These are phyloP conservation scores for Kobus ellipsiprymnus DNA, from an alignment of 2,113 vertebrate genomes.

Conservation along the genomic window DNA sequence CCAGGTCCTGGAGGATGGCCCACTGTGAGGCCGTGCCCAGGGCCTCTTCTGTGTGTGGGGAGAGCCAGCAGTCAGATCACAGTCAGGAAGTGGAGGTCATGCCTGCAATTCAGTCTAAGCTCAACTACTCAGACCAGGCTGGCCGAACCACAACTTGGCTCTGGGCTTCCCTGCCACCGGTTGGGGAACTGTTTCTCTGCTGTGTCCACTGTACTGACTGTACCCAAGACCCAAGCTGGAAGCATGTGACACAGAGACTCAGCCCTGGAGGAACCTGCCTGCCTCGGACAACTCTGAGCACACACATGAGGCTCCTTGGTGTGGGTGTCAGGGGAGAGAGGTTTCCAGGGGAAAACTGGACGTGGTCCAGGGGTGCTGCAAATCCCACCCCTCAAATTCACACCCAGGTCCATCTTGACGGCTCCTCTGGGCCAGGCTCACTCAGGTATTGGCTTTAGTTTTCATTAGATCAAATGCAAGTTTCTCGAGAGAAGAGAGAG, in stretches of 20 bases:
- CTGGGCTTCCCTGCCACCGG: fast-evolving
- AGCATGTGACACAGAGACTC: fast-evolving
- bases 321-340: fast-evolving
- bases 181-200: not conserved
- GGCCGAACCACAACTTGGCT: fast-evolving
- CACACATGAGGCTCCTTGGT: fast-evolving
- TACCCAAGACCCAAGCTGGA: not conserved
- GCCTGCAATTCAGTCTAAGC: not conserved
- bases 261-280: no score
- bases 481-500: not conserved
- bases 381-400: not conserved
- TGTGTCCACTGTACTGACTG: fast-evolving
- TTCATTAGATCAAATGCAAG: not conserved
- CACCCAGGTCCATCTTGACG: no score
- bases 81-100: fast-evolving
- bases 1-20: not conserved
- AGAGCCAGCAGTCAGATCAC: fast-evolving
- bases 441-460: not conserved
- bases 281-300: not conserved
- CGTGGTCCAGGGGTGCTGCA: fast-evolving
- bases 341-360: not conserved
- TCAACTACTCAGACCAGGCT: not conserved
- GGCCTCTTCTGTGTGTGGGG: fast-evolving
- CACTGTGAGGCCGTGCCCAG: fast-evolving
- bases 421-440: not conserved